Percentiles rank a stretch among this genome's conserved stretches.
These are phyloP conservation scores for Drosophila virilis DNA, from an alignment of 1,140 invertebrate species.

Conservation along the genomic window DNA sequence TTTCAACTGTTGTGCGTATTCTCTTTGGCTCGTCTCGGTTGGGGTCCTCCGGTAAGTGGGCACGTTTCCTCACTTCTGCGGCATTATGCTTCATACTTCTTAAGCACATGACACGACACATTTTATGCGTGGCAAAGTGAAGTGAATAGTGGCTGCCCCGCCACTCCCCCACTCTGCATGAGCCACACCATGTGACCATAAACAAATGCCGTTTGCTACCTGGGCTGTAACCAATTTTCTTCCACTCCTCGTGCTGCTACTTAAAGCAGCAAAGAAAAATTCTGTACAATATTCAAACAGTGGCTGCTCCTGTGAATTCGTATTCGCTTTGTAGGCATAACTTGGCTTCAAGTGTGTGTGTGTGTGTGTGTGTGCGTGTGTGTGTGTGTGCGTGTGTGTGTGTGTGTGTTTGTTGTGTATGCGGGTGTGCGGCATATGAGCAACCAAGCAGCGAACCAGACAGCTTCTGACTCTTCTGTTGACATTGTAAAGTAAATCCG, in stretches of 20 bases:
- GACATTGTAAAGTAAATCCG: constrained; percentile 69
- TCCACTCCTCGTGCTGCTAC: constrained; percentile 1
- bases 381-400: background rate
- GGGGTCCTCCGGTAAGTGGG: constrained; percentile 29
- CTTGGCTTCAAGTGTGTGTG: background rate
- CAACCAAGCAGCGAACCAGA: constrained; percentile 54
- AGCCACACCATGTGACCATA: constrained; percentile 48
- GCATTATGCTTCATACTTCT: constrained; percentile 53
- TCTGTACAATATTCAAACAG: constrained; percentile 35
- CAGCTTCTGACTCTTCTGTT: constrained; percentile 48
- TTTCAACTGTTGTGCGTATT: constrained; percentile 41
- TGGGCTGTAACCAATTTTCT: constrained; percentile 29
- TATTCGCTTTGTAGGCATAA: constrained; percentile 60
- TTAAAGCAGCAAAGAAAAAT: constrained; percentile 50
- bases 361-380: constrained; percentile 15
- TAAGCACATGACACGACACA: constrained; percentile 75
- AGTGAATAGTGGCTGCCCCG: constrained; percentile 61
- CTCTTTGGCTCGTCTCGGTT: constrained; percentile 17
- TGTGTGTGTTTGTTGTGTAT: constrained; percentile 13
- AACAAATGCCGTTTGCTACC: constrained; percentile 63
- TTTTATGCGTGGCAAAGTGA: constrained; percentile 61
- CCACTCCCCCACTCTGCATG: constrained; percentile 6
- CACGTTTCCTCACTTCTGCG: constrained; percentile 58
- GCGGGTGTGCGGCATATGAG: constrained; percentile 31
- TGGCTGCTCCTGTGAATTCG: constrained; percentile 45